Conservation (phyloP, 2,888 invertebrate species). For the Adela reaumurella region DNA sequence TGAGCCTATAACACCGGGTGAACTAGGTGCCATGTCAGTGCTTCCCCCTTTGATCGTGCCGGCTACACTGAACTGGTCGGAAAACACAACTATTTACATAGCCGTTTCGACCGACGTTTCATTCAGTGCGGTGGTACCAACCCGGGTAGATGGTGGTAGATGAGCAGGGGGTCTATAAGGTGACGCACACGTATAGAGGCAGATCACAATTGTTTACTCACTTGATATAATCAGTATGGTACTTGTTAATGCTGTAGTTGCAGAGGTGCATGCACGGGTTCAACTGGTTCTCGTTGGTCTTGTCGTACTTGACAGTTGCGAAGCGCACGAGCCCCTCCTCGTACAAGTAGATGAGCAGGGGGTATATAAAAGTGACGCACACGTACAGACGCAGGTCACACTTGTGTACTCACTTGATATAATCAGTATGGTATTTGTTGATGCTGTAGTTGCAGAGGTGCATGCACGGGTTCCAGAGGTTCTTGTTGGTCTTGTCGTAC, state of each 20-base stretch:
- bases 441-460: slow-evolving; percentile 98
- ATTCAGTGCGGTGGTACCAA: too few relatives aligned
- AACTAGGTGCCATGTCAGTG: too few relatives aligned
- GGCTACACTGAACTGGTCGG: too few relatives aligned
- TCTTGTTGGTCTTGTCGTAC: slow-evolving; percentile 87
- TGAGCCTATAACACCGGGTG: too few relatives aligned
- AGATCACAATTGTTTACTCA: too few relatives aligned
- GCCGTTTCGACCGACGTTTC: too few relatives aligned
- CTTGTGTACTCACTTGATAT: slow-evolving; percentile 90
- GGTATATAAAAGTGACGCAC: slow-evolving; percentile 91
- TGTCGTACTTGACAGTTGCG: slow-evolving; percentile 92
- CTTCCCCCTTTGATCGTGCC: too few relatives aligned
- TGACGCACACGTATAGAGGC: too few relatives aligned
- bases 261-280: slow-evolving; percentile 97
- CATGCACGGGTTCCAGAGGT: slow-evolving; percentile 94
- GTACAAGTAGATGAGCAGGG: slow-evolving; percentile 89
- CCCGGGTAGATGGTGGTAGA: too few relatives aligned
- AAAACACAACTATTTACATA: too few relatives aligned
- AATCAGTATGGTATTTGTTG: slow-evolving; percentile 95
- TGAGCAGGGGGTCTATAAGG: too few relatives aligned
- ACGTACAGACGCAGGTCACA: slow-evolving; percentile 96
- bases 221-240: slow-evolving; percentile 93
- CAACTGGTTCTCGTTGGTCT: slow-evolving; percentile 88
- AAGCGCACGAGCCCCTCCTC: slow-evolving; percentile 94
- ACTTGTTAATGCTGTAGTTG: slow-evolving; percentile 97